These are phyloP conservation scores for Lucinisca nassula DNA, from an alignment of 2,888 invertebrate genomes.

Conservation along the genomic window DNA sequence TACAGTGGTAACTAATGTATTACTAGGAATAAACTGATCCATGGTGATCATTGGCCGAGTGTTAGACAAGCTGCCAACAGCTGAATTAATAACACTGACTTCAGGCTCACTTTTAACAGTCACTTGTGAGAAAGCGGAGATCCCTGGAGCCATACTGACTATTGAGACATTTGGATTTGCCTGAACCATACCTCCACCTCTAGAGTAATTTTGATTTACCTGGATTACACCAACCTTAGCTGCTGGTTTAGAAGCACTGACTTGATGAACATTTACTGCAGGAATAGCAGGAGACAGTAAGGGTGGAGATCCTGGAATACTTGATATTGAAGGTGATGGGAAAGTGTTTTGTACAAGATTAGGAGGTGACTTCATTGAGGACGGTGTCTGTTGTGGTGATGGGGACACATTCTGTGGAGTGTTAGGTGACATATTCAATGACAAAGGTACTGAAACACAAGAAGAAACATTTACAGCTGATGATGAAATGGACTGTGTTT, in stretches of 20 bases:
- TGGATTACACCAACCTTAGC: neutral
- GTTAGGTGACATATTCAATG: neutral
- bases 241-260: neutral
- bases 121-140: neutral
- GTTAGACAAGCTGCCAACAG: neutral
- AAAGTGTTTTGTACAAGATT: neutral
- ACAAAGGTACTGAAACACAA: neutral
- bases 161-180: neutral
- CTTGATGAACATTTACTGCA: neutral
- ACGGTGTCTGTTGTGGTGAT: neutral
- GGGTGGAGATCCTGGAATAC: constrained; percentile 7
- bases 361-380: neutral
- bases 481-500: neutral
- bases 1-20: neutral
- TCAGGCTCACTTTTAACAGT: neutral
- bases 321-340: neutral
- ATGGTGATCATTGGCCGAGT: neutral
- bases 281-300: constrained; percentile 40
- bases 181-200: neutral
- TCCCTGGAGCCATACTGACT: neutral
- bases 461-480: neutral
- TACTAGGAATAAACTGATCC: neutral
- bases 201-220: neutral
- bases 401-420: neutral
- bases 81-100: neutral